Evolutionary conservation across 2,797 vertebrate species (phyloP).

Genomic region (Arrhamphus sclerolepis): DNA sequence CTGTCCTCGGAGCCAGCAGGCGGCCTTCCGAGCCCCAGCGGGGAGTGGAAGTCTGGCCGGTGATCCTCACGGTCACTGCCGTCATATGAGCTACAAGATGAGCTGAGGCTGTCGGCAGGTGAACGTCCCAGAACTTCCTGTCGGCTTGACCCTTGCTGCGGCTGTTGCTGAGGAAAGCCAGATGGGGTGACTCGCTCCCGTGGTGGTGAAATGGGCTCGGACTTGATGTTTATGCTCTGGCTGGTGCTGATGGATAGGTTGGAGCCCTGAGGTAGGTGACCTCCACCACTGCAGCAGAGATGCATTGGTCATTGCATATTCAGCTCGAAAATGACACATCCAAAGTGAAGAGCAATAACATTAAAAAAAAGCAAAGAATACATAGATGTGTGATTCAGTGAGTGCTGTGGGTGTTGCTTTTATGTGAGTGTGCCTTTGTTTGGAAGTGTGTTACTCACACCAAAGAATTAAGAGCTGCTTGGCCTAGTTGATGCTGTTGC

Average conservation of each 20-base stretch:
- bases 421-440: slow-evolving; percentile 72
- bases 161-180: slow-evolving; percentile 85
- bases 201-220: slow-evolving; percentile 97
- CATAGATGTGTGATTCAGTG: slow-evolving; percentile 54
- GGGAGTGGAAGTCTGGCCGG: slow-evolving; percentile 92
- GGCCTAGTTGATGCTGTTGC: slow-evolving; percentile 98
- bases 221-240: slow-evolving; percentile 97
- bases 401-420: slow-evolving; percentile 59
- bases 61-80: slow-evolving; percentile 97
- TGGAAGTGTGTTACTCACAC: slow-evolving; percentile 89
- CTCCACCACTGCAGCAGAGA: slow-evolving; percentile 84
- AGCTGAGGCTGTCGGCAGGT: slow-evolving; percentile 97
- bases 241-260: slow-evolving; percentile 95
- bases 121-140: slow-evolving; percentile 93
- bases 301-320: slow-evolving; percentile 12
- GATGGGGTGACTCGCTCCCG: slow-evolving; percentile 93
- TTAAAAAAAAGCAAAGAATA: slow-evolving; percentile 39
- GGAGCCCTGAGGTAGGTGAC: slow-evolving; percentile 97
- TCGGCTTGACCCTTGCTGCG: slow-evolving; percentile 82
- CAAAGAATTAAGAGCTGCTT: slow-evolving; percentile 94
- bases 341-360: slow-evolving; percentile 22
- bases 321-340: slow-evolving; percentile 17
- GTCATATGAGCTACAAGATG: slow-evolving; percentile 98
- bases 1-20: slow-evolving; percentile 86
- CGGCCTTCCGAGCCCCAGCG: slow-evolving; percentile 88